These are phyloP conservation scores for Drosophila aff. DNA, from an alignment of 1,140 invertebrate genomes.

Conservation along the genomic window DNA sequence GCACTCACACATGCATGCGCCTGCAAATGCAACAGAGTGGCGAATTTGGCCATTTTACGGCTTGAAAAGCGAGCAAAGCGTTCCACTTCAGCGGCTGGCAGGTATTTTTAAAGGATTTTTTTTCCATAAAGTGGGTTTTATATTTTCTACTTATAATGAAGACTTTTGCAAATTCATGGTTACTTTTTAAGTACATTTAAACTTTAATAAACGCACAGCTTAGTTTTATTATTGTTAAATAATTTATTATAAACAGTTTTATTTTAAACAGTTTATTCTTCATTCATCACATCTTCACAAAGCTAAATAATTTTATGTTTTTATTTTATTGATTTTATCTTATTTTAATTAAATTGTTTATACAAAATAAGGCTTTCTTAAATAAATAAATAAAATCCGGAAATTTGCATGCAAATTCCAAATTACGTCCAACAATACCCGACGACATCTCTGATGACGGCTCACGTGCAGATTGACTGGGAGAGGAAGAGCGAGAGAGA, in stretches of 20 bases:
- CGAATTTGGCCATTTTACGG: constrained; percentile 37
- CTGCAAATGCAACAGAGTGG: constrained; percentile 18
- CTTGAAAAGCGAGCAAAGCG: neutral
- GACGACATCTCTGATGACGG: constrained; percentile 34
- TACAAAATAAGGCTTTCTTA: no score
- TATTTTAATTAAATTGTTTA: no score
- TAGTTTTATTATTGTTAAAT: neutral
- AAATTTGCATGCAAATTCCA: constrained; percentile 1
- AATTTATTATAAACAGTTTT: no score
- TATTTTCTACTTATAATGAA: neutral
- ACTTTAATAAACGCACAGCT: no score
- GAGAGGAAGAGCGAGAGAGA: neutral
- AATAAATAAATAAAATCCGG: neutral
- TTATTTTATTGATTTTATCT: no score
- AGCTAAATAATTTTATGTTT: no score
- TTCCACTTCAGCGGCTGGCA: constrained; percentile 8
- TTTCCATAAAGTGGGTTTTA: neutral
- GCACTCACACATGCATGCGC: constrained; percentile 5
- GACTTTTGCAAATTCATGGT: neutral
- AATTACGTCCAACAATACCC: neutral
- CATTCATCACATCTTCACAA: no score
- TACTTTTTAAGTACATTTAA: neutral
- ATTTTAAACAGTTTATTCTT: no score
- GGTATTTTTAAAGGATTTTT: constrained; percentile 8
- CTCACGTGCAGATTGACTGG: constrained; percentile 61